Evolutionary conservation across 2,797 vertebrate species (phyloP).

Genomic region (Pelochelys cantorii): DNA sequence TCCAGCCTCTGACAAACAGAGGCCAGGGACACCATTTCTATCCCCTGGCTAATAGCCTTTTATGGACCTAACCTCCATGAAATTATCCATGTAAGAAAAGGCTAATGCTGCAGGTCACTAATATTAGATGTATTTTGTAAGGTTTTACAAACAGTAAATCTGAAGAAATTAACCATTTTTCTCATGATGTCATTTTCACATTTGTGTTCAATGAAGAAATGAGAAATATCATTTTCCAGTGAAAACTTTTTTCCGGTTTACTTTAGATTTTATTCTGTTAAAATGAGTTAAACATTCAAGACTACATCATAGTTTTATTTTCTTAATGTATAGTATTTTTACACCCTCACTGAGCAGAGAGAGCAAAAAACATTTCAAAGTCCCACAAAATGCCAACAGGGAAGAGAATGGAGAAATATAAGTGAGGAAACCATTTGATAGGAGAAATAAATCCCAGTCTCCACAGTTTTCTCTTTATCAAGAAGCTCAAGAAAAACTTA

Average conservation of each 20-base stretch:
- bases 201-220: not conserved
- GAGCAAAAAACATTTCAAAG: not conserved
- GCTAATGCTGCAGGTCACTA: not conserved
- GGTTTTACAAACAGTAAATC: not conserved
- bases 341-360: not conserved
- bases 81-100: too few relatives aligned
- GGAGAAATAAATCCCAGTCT: not conserved
- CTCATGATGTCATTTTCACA: not conserved
- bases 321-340: not conserved
- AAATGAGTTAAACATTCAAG: not conserved
- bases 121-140: not conserved
- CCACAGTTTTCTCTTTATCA: not conserved
- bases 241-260: not conserved
- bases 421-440: not conserved
- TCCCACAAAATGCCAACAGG: not conserved
- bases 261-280: not conserved
- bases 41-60: too few relatives aligned
- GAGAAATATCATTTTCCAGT: not conserved
- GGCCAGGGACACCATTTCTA: too few relatives aligned
- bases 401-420: not conserved
- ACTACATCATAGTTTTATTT: not conserved
- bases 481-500: not conserved
- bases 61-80: too few relatives aligned
- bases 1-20: too few relatives aligned
- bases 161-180: not conserved